Conservation (phyloP, 2,888 invertebrate species). For the Brachyptera risi region DNA sequence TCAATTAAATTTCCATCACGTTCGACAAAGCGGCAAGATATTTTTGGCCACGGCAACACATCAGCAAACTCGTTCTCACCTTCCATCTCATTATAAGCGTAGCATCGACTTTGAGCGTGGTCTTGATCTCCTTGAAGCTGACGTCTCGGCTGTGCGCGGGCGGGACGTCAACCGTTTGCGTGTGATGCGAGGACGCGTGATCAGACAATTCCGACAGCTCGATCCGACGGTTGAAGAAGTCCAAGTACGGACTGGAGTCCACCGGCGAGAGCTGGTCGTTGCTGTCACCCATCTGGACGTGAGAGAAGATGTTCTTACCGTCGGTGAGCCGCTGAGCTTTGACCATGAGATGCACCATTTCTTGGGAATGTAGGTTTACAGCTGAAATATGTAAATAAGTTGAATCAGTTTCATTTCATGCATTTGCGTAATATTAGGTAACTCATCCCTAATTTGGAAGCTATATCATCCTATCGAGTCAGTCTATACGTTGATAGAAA, state of each 20-base stretch:
- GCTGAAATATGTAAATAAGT: conserved; percentile 39
- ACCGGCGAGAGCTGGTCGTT: background rate
- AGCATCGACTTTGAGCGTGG: conserved; percentile 40
- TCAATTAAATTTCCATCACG: too few relatives aligned
- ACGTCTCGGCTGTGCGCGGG: conserved; percentile 15
- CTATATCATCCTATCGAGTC: too few relatives aligned
- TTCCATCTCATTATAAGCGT: conserved; percentile 50
- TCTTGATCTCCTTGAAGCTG: conserved; percentile 20
- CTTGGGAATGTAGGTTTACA: conserved; percentile 49
- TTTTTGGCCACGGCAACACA: too few relatives aligned
- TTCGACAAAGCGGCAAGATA: too few relatives aligned
- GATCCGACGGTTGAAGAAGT: conserved; percentile 27
- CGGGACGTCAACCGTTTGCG: background rate
- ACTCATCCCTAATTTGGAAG: too few relatives aligned
- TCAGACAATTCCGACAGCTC: background rate
- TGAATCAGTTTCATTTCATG: too few relatives aligned
- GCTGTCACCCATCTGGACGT: conserved; percentile 11
- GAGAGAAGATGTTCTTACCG: conserved; percentile 24
- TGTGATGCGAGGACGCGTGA: background rate
- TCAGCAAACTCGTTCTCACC: too few relatives aligned
- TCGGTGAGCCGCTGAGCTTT: conserved; percentile 44
- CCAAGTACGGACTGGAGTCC: conserved; percentile 26
- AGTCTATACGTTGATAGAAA: too few relatives aligned
- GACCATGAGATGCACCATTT: conserved; percentile 51
- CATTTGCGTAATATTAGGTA: too few relatives aligned